Conservation (phyloP, 2,113 vertebrate species). For the Scophthalmus maximus region DNA sequence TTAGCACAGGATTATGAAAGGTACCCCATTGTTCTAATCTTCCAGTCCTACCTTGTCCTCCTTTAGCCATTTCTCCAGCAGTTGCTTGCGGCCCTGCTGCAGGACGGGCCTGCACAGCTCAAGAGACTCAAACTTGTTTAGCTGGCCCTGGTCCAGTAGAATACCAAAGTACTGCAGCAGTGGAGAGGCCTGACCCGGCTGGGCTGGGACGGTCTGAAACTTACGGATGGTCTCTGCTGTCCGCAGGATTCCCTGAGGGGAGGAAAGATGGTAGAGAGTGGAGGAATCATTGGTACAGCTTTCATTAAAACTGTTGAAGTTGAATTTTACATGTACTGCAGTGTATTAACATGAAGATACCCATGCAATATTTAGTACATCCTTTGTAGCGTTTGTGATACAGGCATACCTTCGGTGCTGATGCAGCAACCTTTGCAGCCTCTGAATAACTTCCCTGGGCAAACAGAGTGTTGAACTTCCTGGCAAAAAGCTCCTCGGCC, state of each 20-base stretch:
- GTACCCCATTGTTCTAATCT: background rate
- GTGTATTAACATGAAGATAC: background rate
- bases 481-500: conserved; percentile 91
- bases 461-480: conserved; percentile 92
- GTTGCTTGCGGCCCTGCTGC: conserved; percentile 92
- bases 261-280: conserved; percentile 67
- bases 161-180: conserved; percentile 94
- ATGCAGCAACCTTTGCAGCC: conserved; percentile 91
- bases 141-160: conserved; percentile 92
- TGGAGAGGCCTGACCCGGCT: conserved; percentile 91
- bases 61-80: conserved; percentile 95
- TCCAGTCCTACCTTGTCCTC: conserved; percentile 89
- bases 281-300: conserved; percentile 6
- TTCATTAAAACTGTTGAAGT: background rate
- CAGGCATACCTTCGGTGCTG: conserved; percentile 89
- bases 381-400: too few species aligned
- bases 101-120: conserved; percentile 92
- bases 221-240: conserved; percentile 91
- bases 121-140: conserved; percentile 93
- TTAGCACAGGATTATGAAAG: background rate
- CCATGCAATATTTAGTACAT: background rate
- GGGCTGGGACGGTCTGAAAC: conserved; percentile 91
- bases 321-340: background rate
- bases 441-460: conserved; percentile 92
- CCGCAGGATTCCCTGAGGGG: conserved; percentile 87